Evolutionary conservation across 1,140 invertebrate species (phyloP).

Genomic region (Apis florea): DNA sequence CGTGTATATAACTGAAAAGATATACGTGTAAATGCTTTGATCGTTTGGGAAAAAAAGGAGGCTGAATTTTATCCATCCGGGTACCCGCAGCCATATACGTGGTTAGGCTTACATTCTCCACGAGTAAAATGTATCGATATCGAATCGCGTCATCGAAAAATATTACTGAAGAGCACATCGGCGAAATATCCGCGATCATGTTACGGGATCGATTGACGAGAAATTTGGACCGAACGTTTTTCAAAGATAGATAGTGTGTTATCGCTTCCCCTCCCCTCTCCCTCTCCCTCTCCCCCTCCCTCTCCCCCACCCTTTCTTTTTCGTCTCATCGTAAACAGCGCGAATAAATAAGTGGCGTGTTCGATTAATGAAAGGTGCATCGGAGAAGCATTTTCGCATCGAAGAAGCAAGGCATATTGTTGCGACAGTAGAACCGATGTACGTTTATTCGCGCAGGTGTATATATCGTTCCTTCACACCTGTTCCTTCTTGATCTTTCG

Average conservation of each 20-base stretch:
- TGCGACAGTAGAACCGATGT: slow-evolving; percentile 10
- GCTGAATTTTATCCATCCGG: slow-evolving; percentile 9
- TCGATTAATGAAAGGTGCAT: background rate
- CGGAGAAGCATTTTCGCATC: background rate
- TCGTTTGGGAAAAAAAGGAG: background rate
- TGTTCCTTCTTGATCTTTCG: slow-evolving; percentile 26
- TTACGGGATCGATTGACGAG: background rate
- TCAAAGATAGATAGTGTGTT: background rate
- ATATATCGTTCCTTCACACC: slow-evolving; percentile 5
- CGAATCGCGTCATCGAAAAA: background rate
- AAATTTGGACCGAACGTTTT: background rate
- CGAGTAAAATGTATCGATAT: background rate
- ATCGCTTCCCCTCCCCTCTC: background rate
- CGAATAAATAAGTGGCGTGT: background rate
- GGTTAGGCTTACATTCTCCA: background rate
- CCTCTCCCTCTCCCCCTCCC: background rate
- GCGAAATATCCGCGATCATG: background rate
- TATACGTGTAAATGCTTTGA: too few species aligned
- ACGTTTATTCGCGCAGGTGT: slow-evolving; percentile 44
- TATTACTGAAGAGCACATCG: background rate
- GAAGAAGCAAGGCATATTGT: background rate
- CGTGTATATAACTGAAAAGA: background rate
- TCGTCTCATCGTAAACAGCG: background rate
- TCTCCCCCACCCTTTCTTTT: background rate
- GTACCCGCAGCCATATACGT: slow-evolving; percentile 26